These are phyloP conservation scores for Epizoanthus ramosus DNA, from an alignment of 92 coral and sea anemone species.

Conservation along the genomic window DNA sequence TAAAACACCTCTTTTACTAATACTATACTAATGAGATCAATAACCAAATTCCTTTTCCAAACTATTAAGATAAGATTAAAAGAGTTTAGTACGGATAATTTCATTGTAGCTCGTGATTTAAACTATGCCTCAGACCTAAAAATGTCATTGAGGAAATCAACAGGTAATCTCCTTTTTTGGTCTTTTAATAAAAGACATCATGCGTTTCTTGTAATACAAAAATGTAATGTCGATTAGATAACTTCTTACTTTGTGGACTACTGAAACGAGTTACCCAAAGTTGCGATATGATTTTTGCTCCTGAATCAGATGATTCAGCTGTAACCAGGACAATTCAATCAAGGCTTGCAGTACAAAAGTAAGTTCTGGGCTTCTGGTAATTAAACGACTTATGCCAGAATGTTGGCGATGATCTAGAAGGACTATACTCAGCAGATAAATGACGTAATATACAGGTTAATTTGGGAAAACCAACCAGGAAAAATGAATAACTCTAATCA, in stretches of 20 bases:
- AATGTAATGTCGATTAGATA: background rate
- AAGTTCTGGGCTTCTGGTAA: constrained; percentile 36
- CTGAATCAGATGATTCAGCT: constrained; percentile 49
- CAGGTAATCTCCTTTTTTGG: background rate
- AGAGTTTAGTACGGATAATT: constrained; percentile 1
- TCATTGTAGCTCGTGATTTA: constrained; percentile 20
- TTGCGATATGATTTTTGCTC: constrained; percentile 21
- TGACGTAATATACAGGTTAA: too few relatives aligned
- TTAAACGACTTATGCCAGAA: background rate
- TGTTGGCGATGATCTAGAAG: background rate
- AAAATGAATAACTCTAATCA: too few relatives aligned
- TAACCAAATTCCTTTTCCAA: constrained; percentile 3
- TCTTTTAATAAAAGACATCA: background rate
- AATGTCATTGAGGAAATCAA: constrained; percentile 9
- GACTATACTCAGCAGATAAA: too few relatives aligned
- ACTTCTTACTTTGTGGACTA: background rate
- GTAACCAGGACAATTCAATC: constrained; percentile 23
- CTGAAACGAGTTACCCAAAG: background rate
- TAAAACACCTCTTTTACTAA: background rate
- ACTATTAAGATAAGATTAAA: background rate
- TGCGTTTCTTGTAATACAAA: background rate
- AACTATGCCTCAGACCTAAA: background rate
- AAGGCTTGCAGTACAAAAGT: background rate
- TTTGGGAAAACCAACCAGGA: too few relatives aligned
- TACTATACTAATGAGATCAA: constrained; percentile 23